Base-by-base conservation (phyloP, 2,113 vertebrate genomes). In the Serinus canaria region DNA sequence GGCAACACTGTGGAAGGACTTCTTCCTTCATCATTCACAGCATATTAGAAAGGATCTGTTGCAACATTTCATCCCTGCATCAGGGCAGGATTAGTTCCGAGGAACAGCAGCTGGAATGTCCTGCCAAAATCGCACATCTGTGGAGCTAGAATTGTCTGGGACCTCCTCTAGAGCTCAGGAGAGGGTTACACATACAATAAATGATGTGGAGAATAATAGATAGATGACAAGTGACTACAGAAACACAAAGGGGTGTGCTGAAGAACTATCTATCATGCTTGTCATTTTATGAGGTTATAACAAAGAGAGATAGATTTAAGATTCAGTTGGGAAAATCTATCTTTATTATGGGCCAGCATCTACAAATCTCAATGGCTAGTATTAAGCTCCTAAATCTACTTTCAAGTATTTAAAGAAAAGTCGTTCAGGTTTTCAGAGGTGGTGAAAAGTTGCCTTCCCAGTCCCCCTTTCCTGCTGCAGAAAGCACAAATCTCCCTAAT, bases 261-360 rank as follows among this genome's bases (percentile, higher is more conserved):
- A 91, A 96, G 82, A 35, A 84, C 31, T 69, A 92, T 87, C 53
- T 72, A 56, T 91, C 75, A 82, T 56, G 27, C 28, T 80, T 89
- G 69, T 84, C 43, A 60, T 31, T 88, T 88, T 92, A 86, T 55
- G 78, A 95, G 50, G 39, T 75, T 83, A 46, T 75, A 90, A 93
- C 52, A 95, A 93, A 93, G 66, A 83, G 44, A 17, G 84, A 87
- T 4, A 23, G 46, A 92, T 94, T 94, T 94, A 95, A 93, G 77
- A 83, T 55, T 35, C 87, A 80, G 18, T 27, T 74, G 81, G 91
- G 94, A 75, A 81, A 93, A 91, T 59, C 74, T 89, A 56, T 62
- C 83, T 73, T 89, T 84, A 28, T 83, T 91, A 74, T 30, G 80
- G 55, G 59, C 50, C 28, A 89, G n/a, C 24, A 53, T 70, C 92